These are phyloP conservation scores for Chrysina gloriosa DNA, from an alignment of 2,888 invertebrate genomes.

Conservation along the genomic window DNA sequence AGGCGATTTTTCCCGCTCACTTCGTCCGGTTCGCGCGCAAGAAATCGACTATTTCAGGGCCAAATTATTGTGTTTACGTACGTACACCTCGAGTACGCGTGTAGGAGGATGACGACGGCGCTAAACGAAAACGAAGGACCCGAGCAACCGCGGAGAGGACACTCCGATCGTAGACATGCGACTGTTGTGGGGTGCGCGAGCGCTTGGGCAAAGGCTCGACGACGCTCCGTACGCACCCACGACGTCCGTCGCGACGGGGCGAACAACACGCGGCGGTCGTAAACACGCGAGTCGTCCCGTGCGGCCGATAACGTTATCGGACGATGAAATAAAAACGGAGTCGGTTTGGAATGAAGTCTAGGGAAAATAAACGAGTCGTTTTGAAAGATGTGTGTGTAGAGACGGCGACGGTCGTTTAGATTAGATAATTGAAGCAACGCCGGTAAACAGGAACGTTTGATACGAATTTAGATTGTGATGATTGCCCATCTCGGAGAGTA, in stretches of 20 bases:
- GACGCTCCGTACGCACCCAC: neutral
- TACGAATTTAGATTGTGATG: too few species aligned
- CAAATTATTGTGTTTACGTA: neutral
- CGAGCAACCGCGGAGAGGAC: neutral
- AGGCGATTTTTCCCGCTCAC: neutral
- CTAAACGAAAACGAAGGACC: neutral
- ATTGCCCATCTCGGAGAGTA: too few species aligned
- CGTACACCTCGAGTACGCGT: neutral
- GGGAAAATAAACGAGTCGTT: too few species aligned
- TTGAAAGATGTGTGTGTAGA: too few species aligned
- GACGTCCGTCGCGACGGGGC: neutral
- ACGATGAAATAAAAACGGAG: neutral
- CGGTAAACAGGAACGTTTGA: too few species aligned
- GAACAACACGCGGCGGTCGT: neutral
- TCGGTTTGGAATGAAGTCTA: too few species aligned
- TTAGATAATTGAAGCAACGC: too few species aligned
- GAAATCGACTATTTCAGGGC: neutral
- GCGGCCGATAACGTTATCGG: neutral
- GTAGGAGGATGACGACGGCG: too few species aligned
- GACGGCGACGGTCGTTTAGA: too few species aligned
- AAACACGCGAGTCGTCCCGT: neutral
- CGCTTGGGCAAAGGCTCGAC: neutral
- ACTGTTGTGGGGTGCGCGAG: slow-evolving; percentile 22
- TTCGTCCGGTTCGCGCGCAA: neutral
- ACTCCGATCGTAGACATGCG: slow-evolving; percentile 19